phyloP scores from a whole-genome alignment of 35 echinoderm and acorn worm species.

The Heliocidaris tuberculata region DNA sequence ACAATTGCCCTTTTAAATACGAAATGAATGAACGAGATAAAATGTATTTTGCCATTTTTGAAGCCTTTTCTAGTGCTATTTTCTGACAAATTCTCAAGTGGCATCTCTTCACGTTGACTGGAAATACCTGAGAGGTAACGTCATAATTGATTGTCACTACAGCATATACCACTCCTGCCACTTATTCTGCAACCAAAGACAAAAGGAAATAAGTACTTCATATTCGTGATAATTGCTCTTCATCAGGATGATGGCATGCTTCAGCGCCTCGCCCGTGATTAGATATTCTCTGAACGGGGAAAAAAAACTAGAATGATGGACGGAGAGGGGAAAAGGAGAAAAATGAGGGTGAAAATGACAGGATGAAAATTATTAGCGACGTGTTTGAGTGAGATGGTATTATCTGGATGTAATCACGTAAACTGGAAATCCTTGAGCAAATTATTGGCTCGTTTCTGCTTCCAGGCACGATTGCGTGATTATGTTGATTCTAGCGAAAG shows the following conservation, averaged over 20 bases:
- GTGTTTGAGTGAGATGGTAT: not conserved
- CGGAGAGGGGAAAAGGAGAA: not conserved
- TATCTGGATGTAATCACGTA: constrained; percentile 21
- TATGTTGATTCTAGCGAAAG: not conserved
- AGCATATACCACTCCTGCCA: not conserved
- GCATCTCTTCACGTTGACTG: no score
- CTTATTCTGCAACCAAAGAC: not conserved
- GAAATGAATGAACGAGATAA: no score
- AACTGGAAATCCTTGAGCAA: not conserved
- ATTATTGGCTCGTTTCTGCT: not conserved
- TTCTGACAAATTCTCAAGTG: no score
- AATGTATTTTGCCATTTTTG: no score
- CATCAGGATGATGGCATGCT: not conserved
- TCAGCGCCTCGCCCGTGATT: not conserved
- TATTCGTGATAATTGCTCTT: not conserved
- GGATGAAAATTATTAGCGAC: constrained; percentile 4
- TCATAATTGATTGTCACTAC: not conserved
- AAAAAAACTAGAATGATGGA: not conserved
- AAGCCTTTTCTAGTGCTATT: no score
- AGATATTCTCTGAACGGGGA: not conserved
- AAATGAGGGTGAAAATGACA: not conserved
- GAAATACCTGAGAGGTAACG: not conserved
- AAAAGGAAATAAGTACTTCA: not conserved
- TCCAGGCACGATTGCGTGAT: not conserved
- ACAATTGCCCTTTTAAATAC: no score